Evolutionary conservation across 2,888 invertebrate genomes (phyloP).

Genomic region (Drosophila paracracens): DNA sequence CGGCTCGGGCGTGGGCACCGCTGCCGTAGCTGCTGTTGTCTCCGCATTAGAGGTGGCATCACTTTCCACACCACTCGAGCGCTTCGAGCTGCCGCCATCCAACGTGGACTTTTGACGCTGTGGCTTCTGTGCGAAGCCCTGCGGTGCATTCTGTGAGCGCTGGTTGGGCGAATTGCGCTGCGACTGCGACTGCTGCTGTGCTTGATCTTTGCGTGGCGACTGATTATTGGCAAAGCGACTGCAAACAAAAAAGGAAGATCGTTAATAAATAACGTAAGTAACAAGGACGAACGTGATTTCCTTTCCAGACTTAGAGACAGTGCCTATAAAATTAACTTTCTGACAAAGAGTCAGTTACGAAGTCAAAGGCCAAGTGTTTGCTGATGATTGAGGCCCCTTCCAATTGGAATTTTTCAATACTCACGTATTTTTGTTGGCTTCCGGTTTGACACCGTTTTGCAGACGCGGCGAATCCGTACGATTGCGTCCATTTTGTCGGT

Average conservation of each 20-base stretch:
- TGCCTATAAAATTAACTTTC: neutral
- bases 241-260: neutral
- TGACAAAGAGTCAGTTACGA: neutral
- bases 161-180: slow-evolving; percentile 56
- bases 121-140: slow-evolving; percentile 79
- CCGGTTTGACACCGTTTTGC: slow-evolving; percentile 72
- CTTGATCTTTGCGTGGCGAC: slow-evolving; percentile 56
- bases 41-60: slow-evolving; percentile 38
- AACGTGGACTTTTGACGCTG: slow-evolving; percentile 67
- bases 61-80: slow-evolving; percentile 63
- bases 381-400: neutral
- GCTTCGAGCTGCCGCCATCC: slow-evolving; percentile 60
- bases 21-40: slow-evolving; percentile 12
- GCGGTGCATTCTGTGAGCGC: slow-evolving; percentile 81
- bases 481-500: slow-evolving; percentile 67
- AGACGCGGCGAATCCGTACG: slow-evolving; percentile 76
- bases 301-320: neutral
- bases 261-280: no score
- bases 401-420: slow-evolving; percentile 10
- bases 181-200: slow-evolving; percentile 42
- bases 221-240: slow-evolving; percentile 69
- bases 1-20: slow-evolving; percentile 10
- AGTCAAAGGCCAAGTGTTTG: neutral
- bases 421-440: slow-evolving; percentile 74
- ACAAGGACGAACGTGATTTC: no score